Conservation (phyloP, 2,888 invertebrate species). For the Chesias legatella region DNA sequence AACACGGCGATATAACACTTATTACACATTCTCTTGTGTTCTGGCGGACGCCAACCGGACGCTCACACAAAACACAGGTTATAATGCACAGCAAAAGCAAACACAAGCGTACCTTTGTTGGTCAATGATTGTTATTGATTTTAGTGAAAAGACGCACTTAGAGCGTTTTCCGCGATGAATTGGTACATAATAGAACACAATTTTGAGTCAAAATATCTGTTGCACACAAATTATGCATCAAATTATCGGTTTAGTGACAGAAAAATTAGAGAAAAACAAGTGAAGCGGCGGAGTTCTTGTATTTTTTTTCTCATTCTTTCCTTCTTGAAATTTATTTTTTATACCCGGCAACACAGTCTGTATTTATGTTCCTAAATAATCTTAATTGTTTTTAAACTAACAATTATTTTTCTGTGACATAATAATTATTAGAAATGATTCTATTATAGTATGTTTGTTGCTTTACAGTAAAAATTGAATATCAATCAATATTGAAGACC, state of each 20-base stretch:
- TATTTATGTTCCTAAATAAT: no score
- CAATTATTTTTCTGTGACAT: no score
- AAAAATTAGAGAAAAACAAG: constrained; percentile 80
- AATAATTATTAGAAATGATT: no score
- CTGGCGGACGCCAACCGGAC: constrained; percentile 80
- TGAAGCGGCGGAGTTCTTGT: constrained; percentile 73
- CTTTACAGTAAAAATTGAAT: no score
- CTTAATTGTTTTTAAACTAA: no score
- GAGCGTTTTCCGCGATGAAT: constrained; percentile 61
- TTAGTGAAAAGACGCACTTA: constrained; percentile 74
- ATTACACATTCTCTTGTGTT: constrained; percentile 58
- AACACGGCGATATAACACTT: constrained; percentile 45
- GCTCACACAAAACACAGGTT: constrained; percentile 79
- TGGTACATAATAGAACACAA: constrained; percentile 73
- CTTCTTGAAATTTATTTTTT: constrained; percentile 23
- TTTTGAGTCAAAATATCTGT: constrained; percentile 72
- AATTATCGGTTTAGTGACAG: constrained; percentile 77
- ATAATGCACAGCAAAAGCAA: constrained; percentile 70
- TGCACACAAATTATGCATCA: constrained; percentile 77
- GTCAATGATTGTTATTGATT: constrained; percentile 79
- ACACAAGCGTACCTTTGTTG: constrained; percentile 81
- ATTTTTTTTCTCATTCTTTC: constrained; percentile 70
- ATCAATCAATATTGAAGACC: no score
- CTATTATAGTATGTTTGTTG: no score
- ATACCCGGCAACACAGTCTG: no score